phyloP scores from a whole-genome alignment of 2,888 invertebrate species.

The Drosophila suboccidentalis region DNA sequence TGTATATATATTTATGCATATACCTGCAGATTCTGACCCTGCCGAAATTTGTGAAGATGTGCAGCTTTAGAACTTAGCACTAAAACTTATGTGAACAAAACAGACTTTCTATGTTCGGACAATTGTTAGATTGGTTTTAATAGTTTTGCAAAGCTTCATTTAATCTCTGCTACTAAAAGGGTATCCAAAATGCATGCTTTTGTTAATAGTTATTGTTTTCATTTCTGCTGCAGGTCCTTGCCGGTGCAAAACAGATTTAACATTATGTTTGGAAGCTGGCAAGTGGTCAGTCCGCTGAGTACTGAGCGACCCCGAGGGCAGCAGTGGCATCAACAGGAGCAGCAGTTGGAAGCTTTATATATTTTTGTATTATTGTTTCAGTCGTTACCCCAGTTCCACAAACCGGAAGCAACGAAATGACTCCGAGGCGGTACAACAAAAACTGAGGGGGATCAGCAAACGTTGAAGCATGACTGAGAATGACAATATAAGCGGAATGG shows the following conservation, averaged over 20 bases:
- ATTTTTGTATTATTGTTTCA: conserved; percentile 67
- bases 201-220: conserved; percentile 11
- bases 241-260: conserved; percentile 61
- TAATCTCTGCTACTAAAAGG: conserved; percentile 11
- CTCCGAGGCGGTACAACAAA: conserved; percentile 30
- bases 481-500: conserved; percentile 62
- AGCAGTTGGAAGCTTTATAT: conserved; percentile 55
- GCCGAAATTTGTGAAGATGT: too few species aligned
- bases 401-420: conserved; percentile 46
- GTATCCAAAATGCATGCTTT: conserved; percentile 28
- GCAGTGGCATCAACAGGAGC: conserved; percentile 12
- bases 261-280: conserved; percentile 59
- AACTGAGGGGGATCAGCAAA: conserved; percentile 53
- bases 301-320: conserved; percentile 39
- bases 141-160: background rate
- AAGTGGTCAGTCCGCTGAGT: conserved; percentile 63
- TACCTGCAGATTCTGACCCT: too few species aligned
- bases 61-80: too few species aligned
- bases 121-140: background rate
- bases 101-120: background rate
- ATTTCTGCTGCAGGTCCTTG: conserved; percentile 39
- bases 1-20: too few species aligned
- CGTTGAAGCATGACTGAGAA: conserved; percentile 65
- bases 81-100: too few species aligned
- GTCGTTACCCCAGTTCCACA: conserved; percentile 29